Evolutionary conservation across 1,140 invertebrate genomes (phyloP), one percentile per base, ranked within the genome.

Genomic region (Bombus ignitus): DNA sequence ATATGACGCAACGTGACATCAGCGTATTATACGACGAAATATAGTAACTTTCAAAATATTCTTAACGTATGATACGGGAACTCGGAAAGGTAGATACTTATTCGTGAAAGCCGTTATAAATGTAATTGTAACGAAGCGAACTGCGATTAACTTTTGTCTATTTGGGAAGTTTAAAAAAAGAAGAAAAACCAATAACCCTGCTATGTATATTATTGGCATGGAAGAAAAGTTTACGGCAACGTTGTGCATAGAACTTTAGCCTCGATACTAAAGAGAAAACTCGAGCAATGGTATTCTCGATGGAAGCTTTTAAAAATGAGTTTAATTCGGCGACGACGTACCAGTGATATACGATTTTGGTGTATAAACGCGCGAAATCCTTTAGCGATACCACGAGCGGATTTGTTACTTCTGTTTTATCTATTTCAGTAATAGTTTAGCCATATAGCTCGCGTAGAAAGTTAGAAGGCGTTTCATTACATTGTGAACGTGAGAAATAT

Each of bases 401-500:
- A 80, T 78, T 72, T 79, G 79, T 84, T 84, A 79, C 22, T 62
- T 25, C 81, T 47, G 68, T 47, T 84, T 71, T 65, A 79, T 72
- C 83, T 47, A n/a, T 57, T 44, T 65, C 47, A 25, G 32, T 78
- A 72, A 72, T 79, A 84, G 68, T 62, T 78, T 47, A 47, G 22
- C n/a, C 53, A 39, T n/a, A 44, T 37, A 62, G 32, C 39, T 70
- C 13, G 66, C 39, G 76, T 84, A 84, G 82, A 84, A 84, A 84
- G 83, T 79, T 79, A 39, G 76, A 70, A 59, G 32, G 66, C 44
- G 37, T 37, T 22, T 71, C 5, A 68, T 37, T 47, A 37, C 75
- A 79, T 62, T 57, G 75, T 53, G 76, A 84, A 78, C 83, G 76
- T 79, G 83, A 84, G 83, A 84, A 84, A 79, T 72, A 71, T 68